Evolutionary conservation across 2,797 vertebrate genomes (phyloP).

Genomic region (Atherinosoma microstoma): DNA sequence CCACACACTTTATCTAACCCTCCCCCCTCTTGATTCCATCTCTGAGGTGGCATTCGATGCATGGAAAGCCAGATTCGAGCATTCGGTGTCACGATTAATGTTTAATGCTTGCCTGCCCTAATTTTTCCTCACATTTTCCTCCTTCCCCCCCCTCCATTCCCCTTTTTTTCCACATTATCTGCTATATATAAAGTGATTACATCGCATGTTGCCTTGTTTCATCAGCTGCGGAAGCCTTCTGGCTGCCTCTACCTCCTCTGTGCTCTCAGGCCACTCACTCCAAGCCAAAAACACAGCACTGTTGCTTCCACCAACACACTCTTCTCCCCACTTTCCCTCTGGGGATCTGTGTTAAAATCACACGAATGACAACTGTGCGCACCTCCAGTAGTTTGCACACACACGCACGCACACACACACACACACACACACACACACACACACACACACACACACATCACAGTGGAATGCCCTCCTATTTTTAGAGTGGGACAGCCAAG

Average conservation of each 20-base stretch:
- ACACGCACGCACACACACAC: conserved; percentile 5
- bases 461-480: conserved; percentile 69
- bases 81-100: conserved; percentile 75
- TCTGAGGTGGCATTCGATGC: conserved; percentile 63
- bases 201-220: conserved; percentile 73
- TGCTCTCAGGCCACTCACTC: conserved; percentile 44
- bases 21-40: conserved; percentile 49
- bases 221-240: conserved; percentile 61
- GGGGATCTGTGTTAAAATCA: conserved; percentile 62
- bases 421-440: too few species aligned
- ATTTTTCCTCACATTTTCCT: conserved; percentile 78
- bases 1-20: conserved; percentile 63
- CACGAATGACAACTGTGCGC: conserved; percentile 61
- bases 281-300: conserved; percentile 41
- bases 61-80: conserved; percentile 62
- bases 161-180: conserved; percentile 38
- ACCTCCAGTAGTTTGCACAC: conserved; percentile 45
- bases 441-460: conserved; percentile 11
- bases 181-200: conserved; percentile 75
- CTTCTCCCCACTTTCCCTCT: conserved; percentile 40
- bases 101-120: conserved; percentile 77
- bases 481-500: conserved; percentile 59
- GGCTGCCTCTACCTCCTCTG: conserved; percentile 36
- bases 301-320: conserved; percentile 38
- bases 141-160: conserved; percentile 55